A percentile compares a stretch with the other conserved stretches of the same genome.
These are phyloP conservation scores for Aulostomus chinensis DNA, from an alignment of 2,797 vertebrate species.

Conservation along the genomic window DNA sequence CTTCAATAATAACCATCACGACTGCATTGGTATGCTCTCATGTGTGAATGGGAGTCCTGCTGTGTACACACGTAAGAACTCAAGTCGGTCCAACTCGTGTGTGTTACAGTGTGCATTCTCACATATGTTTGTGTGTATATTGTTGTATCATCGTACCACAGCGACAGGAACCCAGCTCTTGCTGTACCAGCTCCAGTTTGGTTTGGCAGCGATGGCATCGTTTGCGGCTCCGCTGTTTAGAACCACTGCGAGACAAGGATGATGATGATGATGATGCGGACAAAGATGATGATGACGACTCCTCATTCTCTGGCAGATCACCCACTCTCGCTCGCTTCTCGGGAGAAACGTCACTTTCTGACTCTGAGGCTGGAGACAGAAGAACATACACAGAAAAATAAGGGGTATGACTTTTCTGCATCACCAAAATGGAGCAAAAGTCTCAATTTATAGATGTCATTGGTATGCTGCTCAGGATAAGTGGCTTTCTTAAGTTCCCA, in stretches of 20 bases:
- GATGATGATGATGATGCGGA: slow-evolving; percentile 66
- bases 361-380: slow-evolving; percentile 86
- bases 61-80: no score
- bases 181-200: slow-evolving; percentile 98
- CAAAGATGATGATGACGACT: slow-evolving; percentile 68
- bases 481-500: no score
- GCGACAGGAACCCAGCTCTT: slow-evolving; percentile 97
- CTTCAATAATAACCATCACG: no score
- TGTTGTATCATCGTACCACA: slow-evolving; percentile 83
- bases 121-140: not conserved
- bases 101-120: not conserved
- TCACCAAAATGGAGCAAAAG: no score
- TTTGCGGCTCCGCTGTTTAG: slow-evolving; percentile 95
- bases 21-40: no score
- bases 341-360: slow-evolving; percentile 90
- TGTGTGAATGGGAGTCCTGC: no score
- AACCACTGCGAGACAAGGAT: slow-evolving; percentile 79
- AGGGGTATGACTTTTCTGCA: not conserved
- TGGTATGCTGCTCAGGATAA: no score
- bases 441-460: no score
- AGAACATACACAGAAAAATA: not conserved
- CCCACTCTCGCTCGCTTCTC: slow-evolving; percentile 89
- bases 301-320: slow-evolving; percentile 81
- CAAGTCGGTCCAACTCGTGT: no score
- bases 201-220: slow-evolving; percentile 98